phyloP scores from a whole-genome alignment of 2,797 vertebrate genomes.

The Enteromius anoplus region DNA sequence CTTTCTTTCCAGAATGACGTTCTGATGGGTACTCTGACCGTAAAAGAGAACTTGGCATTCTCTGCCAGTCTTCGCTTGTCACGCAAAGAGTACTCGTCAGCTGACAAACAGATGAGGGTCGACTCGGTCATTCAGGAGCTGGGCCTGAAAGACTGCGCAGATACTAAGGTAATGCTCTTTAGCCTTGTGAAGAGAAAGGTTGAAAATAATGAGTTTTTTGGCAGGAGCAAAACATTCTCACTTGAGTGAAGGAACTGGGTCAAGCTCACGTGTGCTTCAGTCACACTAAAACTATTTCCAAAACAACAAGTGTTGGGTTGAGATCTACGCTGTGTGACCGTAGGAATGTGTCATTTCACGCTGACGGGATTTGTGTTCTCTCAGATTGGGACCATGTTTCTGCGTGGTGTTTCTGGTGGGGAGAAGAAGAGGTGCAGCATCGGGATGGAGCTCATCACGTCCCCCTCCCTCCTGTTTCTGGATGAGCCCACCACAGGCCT shows the following conservation, averaged over 20 bases:
- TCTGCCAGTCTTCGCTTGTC: constrained; percentile 56
- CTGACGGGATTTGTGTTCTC: background rate
- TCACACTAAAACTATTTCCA: constrained; percentile 10
- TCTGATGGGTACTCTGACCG: constrained; percentile 56
- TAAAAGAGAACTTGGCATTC: constrained; percentile 57
- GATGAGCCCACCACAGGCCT: constrained; percentile 62
- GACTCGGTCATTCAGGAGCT: constrained; percentile 57
- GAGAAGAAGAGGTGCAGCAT: constrained; percentile 60
- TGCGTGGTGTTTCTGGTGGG: constrained; percentile 58
- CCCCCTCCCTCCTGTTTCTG: constrained; percentile 56
- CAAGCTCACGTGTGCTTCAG: background rate
- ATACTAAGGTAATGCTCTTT: constrained; percentile 40
- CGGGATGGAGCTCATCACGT: constrained; percentile 60
- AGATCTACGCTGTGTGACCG: background rate
- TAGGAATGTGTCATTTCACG: background rate
- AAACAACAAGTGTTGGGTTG: background rate
- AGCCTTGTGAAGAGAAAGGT: background rate
- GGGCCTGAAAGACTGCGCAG: constrained; percentile 56
- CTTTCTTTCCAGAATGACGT: constrained; percentile 42
- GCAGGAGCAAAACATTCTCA: background rate
- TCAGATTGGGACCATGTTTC: constrained; percentile 56
- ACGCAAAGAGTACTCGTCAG: constrained; percentile 1
- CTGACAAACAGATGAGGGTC: constrained; percentile 54
- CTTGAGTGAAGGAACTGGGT: background rate
- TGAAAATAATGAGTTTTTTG: background rate